A percentile compares a stretch with the other conserved stretches of the same genome.
These are phyloP conservation scores for Apodemia mormo DNA, from an alignment of 2,888 invertebrate species.

Conservation along the genomic window DNA sequence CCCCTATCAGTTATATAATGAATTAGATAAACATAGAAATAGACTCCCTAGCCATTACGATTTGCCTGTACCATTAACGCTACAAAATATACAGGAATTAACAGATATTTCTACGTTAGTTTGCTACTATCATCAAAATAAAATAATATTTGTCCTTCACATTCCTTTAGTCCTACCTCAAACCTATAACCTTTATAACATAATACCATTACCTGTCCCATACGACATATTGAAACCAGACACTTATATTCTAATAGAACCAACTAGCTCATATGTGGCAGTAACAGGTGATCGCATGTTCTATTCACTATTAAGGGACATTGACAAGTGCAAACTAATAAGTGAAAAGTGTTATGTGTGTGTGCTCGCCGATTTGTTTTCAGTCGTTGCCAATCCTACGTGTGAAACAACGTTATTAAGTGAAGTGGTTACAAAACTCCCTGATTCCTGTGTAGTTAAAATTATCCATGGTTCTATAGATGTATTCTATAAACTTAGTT, in stretches of 20 bases:
- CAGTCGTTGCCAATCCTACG: slow-evolving; percentile 14
- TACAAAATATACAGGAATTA: no score
- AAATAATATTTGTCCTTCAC: no score
- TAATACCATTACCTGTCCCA: no score
- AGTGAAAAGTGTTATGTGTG: slow-evolving; percentile 19
- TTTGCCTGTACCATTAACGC: slow-evolving; percentile 9
- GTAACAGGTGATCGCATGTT: slow-evolving; percentile 14
- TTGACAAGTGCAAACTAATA: slow-evolving; percentile 14
- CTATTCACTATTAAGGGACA: slow-evolving; percentile 1
- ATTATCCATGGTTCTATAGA: slow-evolving; percentile 14
- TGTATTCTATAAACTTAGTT: slow-evolving; percentile 14
- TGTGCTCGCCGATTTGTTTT: slow-evolving; percentile 6
- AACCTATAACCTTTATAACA: no score
- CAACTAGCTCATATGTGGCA: slow-evolving; percentile 16
- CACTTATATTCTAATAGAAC: slow-evolving; percentile 12
- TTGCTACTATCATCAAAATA: no score
- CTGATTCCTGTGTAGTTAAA: slow-evolving; percentile 5
- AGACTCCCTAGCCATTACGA: slow-evolving; percentile 12
- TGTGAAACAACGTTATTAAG: slow-evolving; percentile 19
- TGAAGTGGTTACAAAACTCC: slow-evolving; percentile 12
- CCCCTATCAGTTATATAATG: neutral
- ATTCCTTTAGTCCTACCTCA: no score
- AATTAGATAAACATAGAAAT: slow-evolving; percentile 16
- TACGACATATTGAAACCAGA: neutral
- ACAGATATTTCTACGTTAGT: no score